Evolutionary conservation across 2,113 vertebrate species (phyloP).

Genomic region (Microcebus griseorufus): DNA sequence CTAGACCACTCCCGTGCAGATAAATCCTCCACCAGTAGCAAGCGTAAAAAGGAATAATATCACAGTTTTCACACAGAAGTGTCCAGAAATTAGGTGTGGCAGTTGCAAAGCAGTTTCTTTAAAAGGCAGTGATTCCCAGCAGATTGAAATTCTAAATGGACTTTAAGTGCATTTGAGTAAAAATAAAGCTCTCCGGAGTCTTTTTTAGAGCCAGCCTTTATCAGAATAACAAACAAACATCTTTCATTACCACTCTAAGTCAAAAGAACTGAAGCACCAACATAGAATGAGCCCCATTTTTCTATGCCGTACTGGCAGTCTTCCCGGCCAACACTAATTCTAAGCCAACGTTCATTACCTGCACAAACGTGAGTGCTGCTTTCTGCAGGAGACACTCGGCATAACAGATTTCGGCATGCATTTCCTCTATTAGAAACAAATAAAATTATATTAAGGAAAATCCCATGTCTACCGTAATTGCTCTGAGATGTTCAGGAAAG

Average conservation of each 20-base stretch:
- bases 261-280: neutral
- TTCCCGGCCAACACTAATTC: neutral
- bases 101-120: neutral
- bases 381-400: constrained; percentile 96
- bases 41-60: neutral
- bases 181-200: neutral
- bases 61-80: neutral
- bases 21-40: neutral
- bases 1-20: neutral
- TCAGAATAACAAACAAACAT: neutral
- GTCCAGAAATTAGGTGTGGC: neutral
- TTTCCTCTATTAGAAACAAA: constrained; percentile 89
- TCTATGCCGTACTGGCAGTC: neutral
- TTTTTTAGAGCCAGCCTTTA: neutral
- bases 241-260: neutral
- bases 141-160: neutral
- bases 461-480: neutral
- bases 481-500: constrained; percentile 23
- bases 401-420: constrained; percentile 97
- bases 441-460: constrained; percentile 64
- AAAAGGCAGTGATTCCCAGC: neutral
- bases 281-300: neutral
- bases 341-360: constrained; percentile 85
- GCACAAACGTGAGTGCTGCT: constrained; percentile 92
- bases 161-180: neutral